Evolutionary conservation across 2,797 vertebrate genomes (phyloP), one percentile per base, ranked within the genome.

Genomic region (Mormyrops boulengeri): DNA sequence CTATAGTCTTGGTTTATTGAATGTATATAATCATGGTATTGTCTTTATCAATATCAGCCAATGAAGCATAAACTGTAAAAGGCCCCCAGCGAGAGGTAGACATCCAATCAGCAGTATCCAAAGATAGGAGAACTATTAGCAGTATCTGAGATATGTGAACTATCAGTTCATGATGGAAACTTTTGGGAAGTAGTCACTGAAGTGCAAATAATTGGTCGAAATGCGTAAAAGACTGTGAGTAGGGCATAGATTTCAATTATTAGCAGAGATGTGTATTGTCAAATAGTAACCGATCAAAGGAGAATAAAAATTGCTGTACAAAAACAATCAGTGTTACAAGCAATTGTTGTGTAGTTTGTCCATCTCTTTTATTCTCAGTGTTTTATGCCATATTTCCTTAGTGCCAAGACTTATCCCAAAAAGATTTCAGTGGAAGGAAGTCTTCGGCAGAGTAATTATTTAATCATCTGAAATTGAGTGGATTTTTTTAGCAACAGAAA

Each of bases 41-140:
- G 30, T 12, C 80, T 84, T 84, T 84, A 84, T 84, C 80, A 50
- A 50, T 84, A 84, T 84, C 47, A 85, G 84, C 84, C 84, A 85
- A 50, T 12, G 22, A 52, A 47, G 22, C 11, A 26, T 52, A 5
- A 30, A 8, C 49, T 50, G n/a, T 85, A 52, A 26, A 85, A 26
- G 22, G 49, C 49, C n/a, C 26, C 49, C 3, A 3, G 2, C 11
- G 5, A 85, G 12, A 52, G 47, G 22, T 30, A 17, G 22, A 47
- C 84, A 85, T 17, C 47, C n/a, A 30, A 12, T 53, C 22, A 50
- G 49, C 44, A 50, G 44, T 30, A 85, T 85, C 44, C n/a, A 52
- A 19, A 49, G 77, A 82, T 82, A 8, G 26, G 26, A 30, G 26
- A 30, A 30, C 26, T 30, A 30, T 30, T 30, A 30, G 26, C 26